These are phyloP conservation scores for Chaetogeoica ovagalla DNA, from an alignment of 2,888 invertebrate genomes.

Conservation along the genomic window DNA sequence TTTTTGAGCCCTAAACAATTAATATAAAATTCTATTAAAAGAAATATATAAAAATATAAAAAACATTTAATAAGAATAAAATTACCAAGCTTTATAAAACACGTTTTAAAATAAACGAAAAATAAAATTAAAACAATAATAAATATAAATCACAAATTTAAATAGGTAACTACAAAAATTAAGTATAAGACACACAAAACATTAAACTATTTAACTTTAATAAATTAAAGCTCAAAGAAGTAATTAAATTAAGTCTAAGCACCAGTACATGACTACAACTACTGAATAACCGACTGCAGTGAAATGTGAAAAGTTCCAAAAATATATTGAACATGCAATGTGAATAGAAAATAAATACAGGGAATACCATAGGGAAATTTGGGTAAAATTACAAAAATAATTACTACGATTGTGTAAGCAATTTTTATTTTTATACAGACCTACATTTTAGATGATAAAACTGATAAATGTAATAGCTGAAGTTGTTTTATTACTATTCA, in stretches of 20 bases:
- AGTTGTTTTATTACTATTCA: conserved; percentile 28
- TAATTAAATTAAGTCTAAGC: neutral
- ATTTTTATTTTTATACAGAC: conserved; percentile 45
- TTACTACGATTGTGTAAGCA: conserved; percentile 24
- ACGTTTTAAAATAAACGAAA: conserved; percentile 9
- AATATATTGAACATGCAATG: conserved; percentile 42
- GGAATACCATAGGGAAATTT: conserved; percentile 42
- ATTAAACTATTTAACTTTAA: neutral
- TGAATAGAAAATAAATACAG: conserved; percentile 34
- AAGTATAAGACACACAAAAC: conserved; percentile 8
- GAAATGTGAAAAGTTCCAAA: conserved; percentile 19
- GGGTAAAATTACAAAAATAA: conserved; percentile 30
- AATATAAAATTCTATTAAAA: conserved; percentile 9
- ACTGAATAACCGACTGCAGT: neutral
- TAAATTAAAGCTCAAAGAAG: too few relatives aligned
- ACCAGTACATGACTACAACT: neutral
- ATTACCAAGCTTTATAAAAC: conserved; percentile 19
- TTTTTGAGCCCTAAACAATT: conserved; percentile 71
- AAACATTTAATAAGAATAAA: neutral
- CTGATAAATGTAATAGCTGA: conserved; percentile 20
- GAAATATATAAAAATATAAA: neutral
- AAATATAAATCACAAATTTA: conserved; percentile 55
- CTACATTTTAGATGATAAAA: conserved; percentile 36
- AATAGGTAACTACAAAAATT: conserved; percentile 44
- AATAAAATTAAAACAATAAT: conserved; percentile 55